Percentiles rank a stretch among this genome's conserved stretches.
Evolutionary conservation across 2,113 vertebrate species (phyloP).

Genomic region (Microtus ochrogaster): DNA sequence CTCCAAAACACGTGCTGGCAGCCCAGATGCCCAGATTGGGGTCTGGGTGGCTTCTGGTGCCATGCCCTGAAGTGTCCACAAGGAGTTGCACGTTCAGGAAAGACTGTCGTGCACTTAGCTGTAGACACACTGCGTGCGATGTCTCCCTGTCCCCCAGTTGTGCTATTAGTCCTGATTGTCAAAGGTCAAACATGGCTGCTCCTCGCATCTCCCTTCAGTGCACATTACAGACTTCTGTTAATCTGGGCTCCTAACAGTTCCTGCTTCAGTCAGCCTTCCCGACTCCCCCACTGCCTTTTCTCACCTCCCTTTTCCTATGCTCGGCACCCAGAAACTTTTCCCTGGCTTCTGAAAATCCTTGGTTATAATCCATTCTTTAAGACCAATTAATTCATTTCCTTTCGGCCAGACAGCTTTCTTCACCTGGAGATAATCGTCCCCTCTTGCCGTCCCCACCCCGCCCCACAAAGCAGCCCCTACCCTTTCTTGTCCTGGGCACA

Average conservation of each 20-base stretch:
- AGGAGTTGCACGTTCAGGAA: neutral
- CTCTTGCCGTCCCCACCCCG: neutral
- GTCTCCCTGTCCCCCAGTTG: neutral
- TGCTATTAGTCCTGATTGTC: neutral
- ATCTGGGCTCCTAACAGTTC: neutral
- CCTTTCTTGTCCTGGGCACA: neutral
- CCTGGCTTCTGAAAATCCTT: neutral
- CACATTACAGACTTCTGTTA: neutral
- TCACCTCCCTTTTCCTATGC: neutral
- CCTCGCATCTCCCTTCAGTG: neutral
- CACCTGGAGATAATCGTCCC: neutral
- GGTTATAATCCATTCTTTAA: conserved; percentile 5
- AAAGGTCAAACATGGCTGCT: neutral
- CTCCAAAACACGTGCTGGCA: neutral
- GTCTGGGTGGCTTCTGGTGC: neutral
- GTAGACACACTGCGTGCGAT: neutral
- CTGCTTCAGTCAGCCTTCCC: neutral
- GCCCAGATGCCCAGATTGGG: neutral
- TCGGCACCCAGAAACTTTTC: neutral
- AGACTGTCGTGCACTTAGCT: neutral
- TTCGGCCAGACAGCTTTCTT: neutral
- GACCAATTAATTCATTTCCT: neutral
- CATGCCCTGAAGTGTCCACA: neutral
- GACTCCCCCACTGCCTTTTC: neutral
- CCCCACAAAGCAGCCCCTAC: neutral